These are phyloP conservation scores for Saturnia japonica DNA, from an alignment of 2,888 invertebrate species.

Conservation along the genomic window DNA sequence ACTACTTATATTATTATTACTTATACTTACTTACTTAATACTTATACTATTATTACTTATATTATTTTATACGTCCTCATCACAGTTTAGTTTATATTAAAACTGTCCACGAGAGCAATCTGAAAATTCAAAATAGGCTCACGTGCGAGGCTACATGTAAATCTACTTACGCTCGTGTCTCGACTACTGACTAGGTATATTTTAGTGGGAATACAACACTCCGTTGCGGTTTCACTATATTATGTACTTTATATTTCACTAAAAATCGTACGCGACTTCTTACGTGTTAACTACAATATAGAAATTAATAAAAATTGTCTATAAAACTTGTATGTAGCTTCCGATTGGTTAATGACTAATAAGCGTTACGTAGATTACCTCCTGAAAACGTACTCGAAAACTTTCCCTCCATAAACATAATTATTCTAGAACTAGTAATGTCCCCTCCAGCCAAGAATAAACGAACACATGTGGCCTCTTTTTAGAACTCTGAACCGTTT, in stretches of 20 bases:
- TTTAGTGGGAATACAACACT: conserved; percentile 37
- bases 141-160: conserved; percentile 74
- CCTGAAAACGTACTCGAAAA: neutral
- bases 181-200: conserved; percentile 51
- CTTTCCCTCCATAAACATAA: neutral
- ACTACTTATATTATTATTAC: no score
- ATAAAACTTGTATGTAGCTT: no score
- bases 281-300: no score
- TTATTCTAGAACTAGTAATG: neutral
- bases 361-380: no score
- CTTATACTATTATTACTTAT: no score
- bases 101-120: conserved; percentile 54
- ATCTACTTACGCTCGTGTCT: conserved; percentile 71
- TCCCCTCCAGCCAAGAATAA: no score
- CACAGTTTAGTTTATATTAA: conserved; percentile 32
- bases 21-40: no score
- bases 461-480: no score
- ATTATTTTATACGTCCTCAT: conserved; percentile 19
- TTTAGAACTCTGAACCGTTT: no score
- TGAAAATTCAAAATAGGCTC: conserved; percentile 73
- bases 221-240: conserved; percentile 28
- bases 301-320: no score
- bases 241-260: neutral
- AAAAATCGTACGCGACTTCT: no score
- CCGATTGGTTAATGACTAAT: no score